These are phyloP conservation scores for Morpho helenor DNA, from an alignment of 2,888 invertebrate genomes.

Conservation along the genomic window DNA sequence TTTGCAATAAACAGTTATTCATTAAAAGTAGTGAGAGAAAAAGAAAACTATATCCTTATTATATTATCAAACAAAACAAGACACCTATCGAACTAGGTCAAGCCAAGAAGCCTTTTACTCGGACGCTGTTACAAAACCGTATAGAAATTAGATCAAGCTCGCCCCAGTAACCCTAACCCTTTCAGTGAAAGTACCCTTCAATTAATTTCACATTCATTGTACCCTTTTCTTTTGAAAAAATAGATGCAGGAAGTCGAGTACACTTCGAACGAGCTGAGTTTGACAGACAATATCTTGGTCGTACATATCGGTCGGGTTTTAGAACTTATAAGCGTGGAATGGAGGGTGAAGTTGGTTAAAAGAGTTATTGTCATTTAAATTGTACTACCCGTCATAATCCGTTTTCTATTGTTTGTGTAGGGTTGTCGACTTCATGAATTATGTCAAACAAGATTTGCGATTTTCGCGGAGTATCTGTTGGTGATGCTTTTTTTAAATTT, in stretches of 20 bases:
- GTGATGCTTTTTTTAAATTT: too few species aligned
- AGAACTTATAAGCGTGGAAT: neutral
- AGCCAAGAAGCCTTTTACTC: slow-evolving; percentile 4
- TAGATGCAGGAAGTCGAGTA: slow-evolving; percentile 58
- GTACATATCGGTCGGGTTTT: too few species aligned
- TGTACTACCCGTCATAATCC: slow-evolving; percentile 49
- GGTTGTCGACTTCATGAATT: slow-evolving; percentile 37
- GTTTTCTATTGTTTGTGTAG: slow-evolving; percentile 39
- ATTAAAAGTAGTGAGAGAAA: too few species aligned
- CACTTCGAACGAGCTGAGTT: slow-evolving; percentile 48
- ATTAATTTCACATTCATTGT: slow-evolving; percentile 70
- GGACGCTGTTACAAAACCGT: slow-evolving; percentile 24
- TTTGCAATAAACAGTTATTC: too few species aligned
- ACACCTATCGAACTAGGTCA: slow-evolving; percentile 1
- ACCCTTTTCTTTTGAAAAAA: slow-evolving; percentile 51
- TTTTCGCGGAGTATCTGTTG: too few species aligned
- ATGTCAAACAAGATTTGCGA: neutral
- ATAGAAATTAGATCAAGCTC: slow-evolving; percentile 48
- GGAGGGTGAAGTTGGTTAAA: slow-evolving; percentile 5
- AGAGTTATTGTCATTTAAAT: slow-evolving; percentile 15
- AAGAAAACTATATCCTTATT: too few species aligned
- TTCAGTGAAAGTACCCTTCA: slow-evolving; percentile 54
- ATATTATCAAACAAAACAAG: too few species aligned
- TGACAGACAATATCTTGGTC: slow-evolving; percentile 41
- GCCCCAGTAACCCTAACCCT: slow-evolving; percentile 50